Base-by-base conservation (phyloP, 2,113 vertebrate species). In the Clarias magur region DNA sequence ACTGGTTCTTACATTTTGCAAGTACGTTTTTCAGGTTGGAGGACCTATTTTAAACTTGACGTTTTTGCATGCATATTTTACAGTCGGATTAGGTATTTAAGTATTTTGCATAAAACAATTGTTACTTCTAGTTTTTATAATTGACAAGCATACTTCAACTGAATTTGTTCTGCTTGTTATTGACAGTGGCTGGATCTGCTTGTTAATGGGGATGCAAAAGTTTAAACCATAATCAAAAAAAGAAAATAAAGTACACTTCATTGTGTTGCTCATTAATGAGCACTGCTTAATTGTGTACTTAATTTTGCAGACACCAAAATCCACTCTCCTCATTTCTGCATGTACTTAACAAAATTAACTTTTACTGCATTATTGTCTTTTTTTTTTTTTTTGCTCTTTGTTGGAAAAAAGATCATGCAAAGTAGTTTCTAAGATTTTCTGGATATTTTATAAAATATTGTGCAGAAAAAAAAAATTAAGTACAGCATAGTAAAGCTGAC, bases 21-120 rank as follows among this genome's bases (percentile, higher is more conserved):
- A 57, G n/a, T 67, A 85, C 62, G 12, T 83, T 80, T 87, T 87
- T 42, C 79, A 75, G 10, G 57, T 85, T 72, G 56, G 48, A 34
- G 75, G 78, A 38, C 83, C 67, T 56, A 34, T 21, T 78, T 87
- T 59, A 38, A 73, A 68, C 80, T 89, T 65, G 56, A 86, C 34
- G 19, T 67, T 81, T 87, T 75, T 91, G 91, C 91, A 91, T 91
- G 89, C 83, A 88, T 88, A 75, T 88, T 90, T 89, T 91, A 79
- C 90, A 88, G 75, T 38, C 34, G 34, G 34, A 80, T 73, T 81
- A 86, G 63, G 57, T 89, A 90, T 89, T 87, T 88, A 85, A 78
- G 80, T 89, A 85, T 90, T 91, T 90, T 87, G 59, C 76, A 87
- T 89, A 84, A 76, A 80, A 81, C 54, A 63, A 2, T 85, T 82